Evolutionary conservation across 2,888 invertebrate genomes (phyloP).

Genomic region (Mystacides longicornis): DNA sequence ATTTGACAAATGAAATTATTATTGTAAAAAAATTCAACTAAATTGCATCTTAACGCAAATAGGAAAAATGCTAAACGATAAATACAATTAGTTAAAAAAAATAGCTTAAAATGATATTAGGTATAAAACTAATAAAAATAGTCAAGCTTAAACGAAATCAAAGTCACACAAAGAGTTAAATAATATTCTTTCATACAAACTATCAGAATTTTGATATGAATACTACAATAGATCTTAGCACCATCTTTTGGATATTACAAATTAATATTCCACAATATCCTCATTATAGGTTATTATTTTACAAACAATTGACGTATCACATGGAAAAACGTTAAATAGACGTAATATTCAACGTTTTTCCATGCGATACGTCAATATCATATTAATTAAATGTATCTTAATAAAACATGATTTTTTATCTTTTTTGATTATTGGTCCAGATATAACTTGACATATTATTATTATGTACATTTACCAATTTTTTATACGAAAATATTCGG

Average conservation of each 20-base stretch:
- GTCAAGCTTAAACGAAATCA: not conserved
- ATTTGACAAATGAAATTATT: not conserved
- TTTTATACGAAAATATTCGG: not conserved
- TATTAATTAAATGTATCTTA: not conserved
- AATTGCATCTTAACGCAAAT: not conserved
- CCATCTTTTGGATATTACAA: conserved; percentile 18
- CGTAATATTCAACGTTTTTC: too few species aligned
- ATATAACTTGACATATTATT: not conserved
- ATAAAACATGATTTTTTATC: not conserved
- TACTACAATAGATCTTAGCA: conserved; percentile 23
- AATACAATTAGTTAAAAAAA: too few species aligned
- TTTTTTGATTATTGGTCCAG: not conserved
- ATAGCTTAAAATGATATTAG: not conserved
- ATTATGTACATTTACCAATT: not conserved
- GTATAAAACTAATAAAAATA: not conserved
- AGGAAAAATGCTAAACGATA: not conserved
- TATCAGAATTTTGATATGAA: conserved; percentile 25
- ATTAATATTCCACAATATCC: not conserved
- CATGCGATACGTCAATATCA: not conserved
- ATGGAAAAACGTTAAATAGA: too few species aligned
- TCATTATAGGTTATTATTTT: not conserved
- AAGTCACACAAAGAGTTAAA: not conserved
- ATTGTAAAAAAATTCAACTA: not conserved
- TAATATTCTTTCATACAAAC: not conserved
- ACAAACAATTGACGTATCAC: too few species aligned